phyloP scores from a whole-genome alignment of 2,888 invertebrate species.

The Dermolepida albohirtum region DNA sequence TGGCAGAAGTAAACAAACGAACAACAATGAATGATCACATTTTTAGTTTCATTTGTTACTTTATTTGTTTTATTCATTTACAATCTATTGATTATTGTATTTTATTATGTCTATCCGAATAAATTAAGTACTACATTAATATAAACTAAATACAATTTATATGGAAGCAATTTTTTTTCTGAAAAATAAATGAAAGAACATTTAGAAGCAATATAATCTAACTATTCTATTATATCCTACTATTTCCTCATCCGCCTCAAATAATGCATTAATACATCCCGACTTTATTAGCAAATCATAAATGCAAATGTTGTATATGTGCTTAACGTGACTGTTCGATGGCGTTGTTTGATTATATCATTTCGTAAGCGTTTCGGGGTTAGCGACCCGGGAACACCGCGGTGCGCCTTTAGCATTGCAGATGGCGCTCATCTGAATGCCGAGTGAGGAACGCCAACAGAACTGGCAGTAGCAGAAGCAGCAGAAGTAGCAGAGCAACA shows the following conservation, averaged over 20 bases:
- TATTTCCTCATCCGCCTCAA: background rate
- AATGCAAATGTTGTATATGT: conserved; percentile 47
- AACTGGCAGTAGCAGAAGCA: background rate
- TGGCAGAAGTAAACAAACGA: too few relatives aligned
- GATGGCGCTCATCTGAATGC: conserved; percentile 52
- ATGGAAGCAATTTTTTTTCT: too few relatives aligned
- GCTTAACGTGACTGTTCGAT: conserved; percentile 44
- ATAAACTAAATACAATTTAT: too few relatives aligned
- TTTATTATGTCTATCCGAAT: too few relatives aligned
- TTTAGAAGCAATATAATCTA: too few relatives aligned
- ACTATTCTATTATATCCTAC: background rate
- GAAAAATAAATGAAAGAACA: too few relatives aligned
- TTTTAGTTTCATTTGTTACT: too few relatives aligned
- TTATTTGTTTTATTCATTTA: too few relatives aligned
- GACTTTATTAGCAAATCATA: conserved; percentile 45
- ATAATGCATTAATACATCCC: background rate
- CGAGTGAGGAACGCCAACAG: conserved; percentile 39
- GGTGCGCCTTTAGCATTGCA: conserved; percentile 52
- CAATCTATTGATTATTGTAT: too few relatives aligned
- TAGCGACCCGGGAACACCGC: conserved; percentile 28
- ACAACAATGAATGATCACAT: too few relatives aligned
- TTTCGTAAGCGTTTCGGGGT: conserved; percentile 44
- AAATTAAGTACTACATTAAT: too few relatives aligned
- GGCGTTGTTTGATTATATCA: conserved; percentile 50
- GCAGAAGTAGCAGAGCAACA: background rate